These are phyloP conservation scores for Epizoanthus ramosus DNA, from an alignment of 92 coral and sea anemone genomes.

Conservation along the genomic window DNA sequence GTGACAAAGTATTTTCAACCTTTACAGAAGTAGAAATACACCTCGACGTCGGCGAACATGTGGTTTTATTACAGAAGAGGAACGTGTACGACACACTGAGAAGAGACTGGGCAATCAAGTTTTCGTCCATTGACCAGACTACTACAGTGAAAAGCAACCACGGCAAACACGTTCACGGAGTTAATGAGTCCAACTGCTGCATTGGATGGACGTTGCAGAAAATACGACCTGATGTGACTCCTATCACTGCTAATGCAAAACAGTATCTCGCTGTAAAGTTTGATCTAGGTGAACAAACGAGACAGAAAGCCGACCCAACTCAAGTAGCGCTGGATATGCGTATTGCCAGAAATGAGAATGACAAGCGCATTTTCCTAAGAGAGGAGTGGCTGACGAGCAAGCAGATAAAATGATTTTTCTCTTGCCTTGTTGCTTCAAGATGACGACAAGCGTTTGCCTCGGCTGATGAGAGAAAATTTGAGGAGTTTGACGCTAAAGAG, in stretches of 20 bases:
- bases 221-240: slow-evolving; percentile 20
- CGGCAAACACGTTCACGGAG: background rate
- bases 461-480: slow-evolving; percentile 10
- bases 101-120: background rate
- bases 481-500: background rate
- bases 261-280: slow-evolving; percentile 38
- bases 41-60: too few relatives aligned
- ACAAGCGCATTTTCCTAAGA: too few relatives aligned
- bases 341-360: too few relatives aligned
- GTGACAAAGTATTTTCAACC: too few relatives aligned
- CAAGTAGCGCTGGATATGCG: too few relatives aligned
- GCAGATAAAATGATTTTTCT: slow-evolving; percentile 40
- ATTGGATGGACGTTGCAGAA: slow-evolving; percentile 27
- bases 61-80: too few relatives aligned
- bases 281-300: slow-evolving; percentile 30
- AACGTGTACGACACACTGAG: too few relatives aligned
- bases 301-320: slow-evolving; percentile 30
- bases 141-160: background rate
- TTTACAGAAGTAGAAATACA: too few relatives aligned
- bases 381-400: slow-evolving; percentile 25
- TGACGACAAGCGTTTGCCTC: background rate
- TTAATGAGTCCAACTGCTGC: background rate
- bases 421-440: slow-evolving; percentile 13
- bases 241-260: slow-evolving; percentile 24
- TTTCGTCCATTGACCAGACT: slow-evolving; percentile 6